Percentiles rank a stretch among this genome's conserved stretches.
phyloP scores from a whole-genome alignment of 2,113 vertebrate species.

The Muscicapa adusta region DNA sequence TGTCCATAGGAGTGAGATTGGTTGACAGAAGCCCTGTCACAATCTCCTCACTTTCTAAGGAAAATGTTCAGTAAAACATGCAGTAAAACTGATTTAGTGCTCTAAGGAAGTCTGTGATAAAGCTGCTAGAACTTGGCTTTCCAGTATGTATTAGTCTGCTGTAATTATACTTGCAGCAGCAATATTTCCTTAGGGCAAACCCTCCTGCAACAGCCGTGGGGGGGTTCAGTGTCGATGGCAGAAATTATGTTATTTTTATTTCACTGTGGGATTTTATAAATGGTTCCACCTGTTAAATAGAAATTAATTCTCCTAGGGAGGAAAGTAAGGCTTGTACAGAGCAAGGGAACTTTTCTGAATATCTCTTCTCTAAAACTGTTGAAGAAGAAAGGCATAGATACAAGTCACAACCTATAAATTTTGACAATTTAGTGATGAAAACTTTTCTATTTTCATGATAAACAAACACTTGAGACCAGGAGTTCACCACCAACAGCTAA shows the following conservation, averaged over 20 bases:
- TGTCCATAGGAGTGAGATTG: not conserved
- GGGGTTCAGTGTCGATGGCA: not conserved
- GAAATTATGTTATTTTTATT: not conserved
- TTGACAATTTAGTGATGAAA: not conserved
- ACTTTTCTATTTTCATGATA: not conserved
- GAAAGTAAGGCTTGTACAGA: not conserved
- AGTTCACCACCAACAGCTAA: not conserved
- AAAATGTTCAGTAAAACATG: not conserved
- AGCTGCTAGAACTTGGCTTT: not conserved
- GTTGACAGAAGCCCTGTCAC: not conserved
- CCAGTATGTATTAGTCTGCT: not conserved
- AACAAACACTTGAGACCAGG: not conserved
- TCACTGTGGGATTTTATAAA: not conserved
- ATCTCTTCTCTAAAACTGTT: not conserved
- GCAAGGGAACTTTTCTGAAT: not conserved
- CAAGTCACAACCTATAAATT: not conserved
- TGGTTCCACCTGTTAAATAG: not conserved
- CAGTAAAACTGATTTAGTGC: not conserved
- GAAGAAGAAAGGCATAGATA: not conserved
- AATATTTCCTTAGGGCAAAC: conserved; percentile 19
- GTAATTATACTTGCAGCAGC: conserved; percentile 22
- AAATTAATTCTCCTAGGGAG: not conserved
- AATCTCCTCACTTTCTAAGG: not conserved
- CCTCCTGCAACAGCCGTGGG: not conserved
- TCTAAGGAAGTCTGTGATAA: not conserved